Evolutionary conservation across 1,140 invertebrate species (phyloP), one percentile per base, ranked within the genome.

Genomic region (Manduca sexta): DNA sequence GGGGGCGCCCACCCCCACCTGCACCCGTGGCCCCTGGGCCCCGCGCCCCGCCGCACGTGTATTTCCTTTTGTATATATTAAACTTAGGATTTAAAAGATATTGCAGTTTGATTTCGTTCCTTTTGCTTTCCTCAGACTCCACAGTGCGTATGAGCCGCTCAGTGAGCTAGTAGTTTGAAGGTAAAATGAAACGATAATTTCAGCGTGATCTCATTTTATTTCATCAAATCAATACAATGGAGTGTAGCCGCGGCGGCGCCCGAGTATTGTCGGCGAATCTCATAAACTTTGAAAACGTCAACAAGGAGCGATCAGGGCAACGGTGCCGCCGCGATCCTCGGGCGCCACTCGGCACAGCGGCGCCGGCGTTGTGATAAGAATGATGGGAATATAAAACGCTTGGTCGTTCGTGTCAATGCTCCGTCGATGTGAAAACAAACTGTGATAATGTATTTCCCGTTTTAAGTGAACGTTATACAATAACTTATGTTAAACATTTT

Each of bases 161-260:
- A n/a, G n/a, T n/a, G n/a, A n/a, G n/a, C n/a, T n/a, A n/a, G n/a
- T n/a, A n/a, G n/a, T n/a, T n/a, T 11, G 37, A 5, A 5, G 21
- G 18, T 39, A 8, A 4, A 66, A 60, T 68, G 45, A 68, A 63
- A 68, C 45, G 38, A 50, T 5, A 5, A 26, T 5, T 26, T 26
- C 21, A 8, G 17, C 7, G 16, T 8, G 34, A 29, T 45, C 45
- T 48, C 17, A 63, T 51, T 38, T 60, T 39, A 60, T 58, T 43
- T 73, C 58, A 56, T 65, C 69, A 26, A 26, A 72, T 70, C 70
- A 68, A 70, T 72, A n/a, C 15, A 45, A n/a, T 41, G 52, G 43
- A 48, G 38, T 50, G 11, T 52, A 33, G 34, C 41, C 33, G 44
- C 30, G 37, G 31, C 43, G 21, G 31, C 37, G 50, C 16, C 30